Conservation (phyloP, 2,888 invertebrate species). For the Nebria salina region DNA sequence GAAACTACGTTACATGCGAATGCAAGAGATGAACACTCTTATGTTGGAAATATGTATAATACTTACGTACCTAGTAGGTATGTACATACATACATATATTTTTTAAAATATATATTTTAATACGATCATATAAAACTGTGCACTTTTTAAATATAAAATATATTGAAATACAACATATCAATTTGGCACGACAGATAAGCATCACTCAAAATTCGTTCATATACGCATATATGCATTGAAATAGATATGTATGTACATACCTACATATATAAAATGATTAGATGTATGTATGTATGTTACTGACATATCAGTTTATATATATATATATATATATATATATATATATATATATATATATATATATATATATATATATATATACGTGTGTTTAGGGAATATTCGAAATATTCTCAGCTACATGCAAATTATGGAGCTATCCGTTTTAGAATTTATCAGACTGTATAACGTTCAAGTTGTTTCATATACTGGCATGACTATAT, state of each 20-base stretch:
- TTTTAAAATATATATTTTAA: neutral
- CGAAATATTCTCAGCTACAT: neutral
- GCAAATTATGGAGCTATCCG: slow-evolving; percentile 8
- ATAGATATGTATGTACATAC: no score
- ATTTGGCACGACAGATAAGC: neutral
- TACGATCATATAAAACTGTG: neutral
- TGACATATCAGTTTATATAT: neutral
- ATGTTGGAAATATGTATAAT: no score
- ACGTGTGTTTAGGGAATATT: slow-evolving; percentile 5
- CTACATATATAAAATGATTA: no score
- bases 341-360: neutral
- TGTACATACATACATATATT: neutral
- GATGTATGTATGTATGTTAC: neutral
- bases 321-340: neutral
- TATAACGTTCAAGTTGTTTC: slow-evolving; percentile 10
- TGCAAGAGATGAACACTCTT: no score
- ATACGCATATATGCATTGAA: no score
- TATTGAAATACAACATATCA: neutral
- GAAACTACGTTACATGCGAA: no score
- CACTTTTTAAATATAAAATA: neutral
- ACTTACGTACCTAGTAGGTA: no score
- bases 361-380: neutral
- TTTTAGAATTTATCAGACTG: slow-evolving; percentile 6
- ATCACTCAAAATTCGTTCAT: no score
- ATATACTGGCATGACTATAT: neutral